Evolutionary conservation across 1,140 invertebrate species (phyloP).

Genomic region (Caenorhabditis briggsae): DNA sequence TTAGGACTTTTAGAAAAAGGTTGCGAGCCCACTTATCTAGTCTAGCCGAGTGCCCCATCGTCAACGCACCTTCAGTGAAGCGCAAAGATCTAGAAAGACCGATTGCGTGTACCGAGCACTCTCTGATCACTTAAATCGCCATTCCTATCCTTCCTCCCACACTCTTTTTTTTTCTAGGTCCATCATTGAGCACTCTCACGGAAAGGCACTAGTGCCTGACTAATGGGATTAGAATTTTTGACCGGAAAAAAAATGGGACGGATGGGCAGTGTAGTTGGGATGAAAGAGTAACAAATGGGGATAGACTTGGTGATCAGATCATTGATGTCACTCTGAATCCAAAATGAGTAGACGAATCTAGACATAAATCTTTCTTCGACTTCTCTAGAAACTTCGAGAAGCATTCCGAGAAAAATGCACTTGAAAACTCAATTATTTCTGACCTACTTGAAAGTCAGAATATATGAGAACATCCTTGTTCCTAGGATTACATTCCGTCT

Average conservation of each 20-base stretch:
- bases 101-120: constrained; percentile 35
- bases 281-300: constrained; percentile 14
- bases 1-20: background rate
- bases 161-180: background rate
- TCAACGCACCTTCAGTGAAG: constrained; percentile 6
- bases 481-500: background rate
- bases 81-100: constrained; percentile 5
- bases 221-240: constrained; percentile 46
- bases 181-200: constrained; percentile 26
- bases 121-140: constrained; percentile 24
- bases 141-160: background rate
- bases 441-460: background rate
- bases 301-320: constrained; percentile 3
- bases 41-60: background rate
- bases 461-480: background rate
- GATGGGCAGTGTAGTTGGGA: background rate
- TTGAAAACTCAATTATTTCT: background rate
- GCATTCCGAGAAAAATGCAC: background rate
- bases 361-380: background rate
- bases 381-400: background rate
- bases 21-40: background rate
- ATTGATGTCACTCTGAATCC: background rate
- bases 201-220: constrained; percentile 6
- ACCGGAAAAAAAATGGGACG: background rate
- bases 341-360: background rate